Base-by-base conservation (phyloP, 92 coral and sea anemone genomes). In the Pocillopora grandis region DNA sequence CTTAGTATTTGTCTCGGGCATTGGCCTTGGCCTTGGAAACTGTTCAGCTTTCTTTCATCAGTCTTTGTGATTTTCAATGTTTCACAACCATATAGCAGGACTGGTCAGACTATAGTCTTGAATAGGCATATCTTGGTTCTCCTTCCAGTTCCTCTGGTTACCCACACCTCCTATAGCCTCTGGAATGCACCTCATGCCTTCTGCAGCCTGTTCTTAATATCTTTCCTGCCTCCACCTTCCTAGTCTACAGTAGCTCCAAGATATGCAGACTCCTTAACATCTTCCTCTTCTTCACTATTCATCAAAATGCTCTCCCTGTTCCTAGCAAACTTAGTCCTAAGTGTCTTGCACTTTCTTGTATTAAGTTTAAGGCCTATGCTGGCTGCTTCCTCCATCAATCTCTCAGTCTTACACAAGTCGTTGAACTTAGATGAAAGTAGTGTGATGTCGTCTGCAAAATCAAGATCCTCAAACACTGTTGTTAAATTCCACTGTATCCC, bases 381-480 rank as follows among this genome's bases (percentile, higher is more conserved):
- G 77, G 77, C 62, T 72, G 62, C 77, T 72, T 49, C 77, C 16
- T 72, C 77, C 19, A 31, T 20, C 62, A 48, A 18, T 49, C 77
- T 49, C 77, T 23, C 19, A 17, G 77, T 72, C 62, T 72, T 72
- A 17, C 15, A 56, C 20, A 27, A 27, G 31, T 27, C 31, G 1
- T 27, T 27, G 0, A 27, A 27, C 31, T 27, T 27, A 27, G 31
- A 27, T 27, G 31, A 27, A 27, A 27, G 31, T 27, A 27, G 31
- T 27, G 31, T 27, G 31, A 27, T 27, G 31, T 27, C 1, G 31
- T 27, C 31, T 27, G 31, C 31, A 27, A 27, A 27, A 27, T 27
- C 31, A 27, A 27, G 31, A 27, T 27, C 31, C 31, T 27, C 31
- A 27, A 27, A 27, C 31, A 1, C 31, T 27, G 31, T 27, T 27